Evolutionary conservation across 1,140 invertebrate species (phyloP), one percentile per base, ranked within the genome.

Genomic region (Lepidurus apus): DNA sequence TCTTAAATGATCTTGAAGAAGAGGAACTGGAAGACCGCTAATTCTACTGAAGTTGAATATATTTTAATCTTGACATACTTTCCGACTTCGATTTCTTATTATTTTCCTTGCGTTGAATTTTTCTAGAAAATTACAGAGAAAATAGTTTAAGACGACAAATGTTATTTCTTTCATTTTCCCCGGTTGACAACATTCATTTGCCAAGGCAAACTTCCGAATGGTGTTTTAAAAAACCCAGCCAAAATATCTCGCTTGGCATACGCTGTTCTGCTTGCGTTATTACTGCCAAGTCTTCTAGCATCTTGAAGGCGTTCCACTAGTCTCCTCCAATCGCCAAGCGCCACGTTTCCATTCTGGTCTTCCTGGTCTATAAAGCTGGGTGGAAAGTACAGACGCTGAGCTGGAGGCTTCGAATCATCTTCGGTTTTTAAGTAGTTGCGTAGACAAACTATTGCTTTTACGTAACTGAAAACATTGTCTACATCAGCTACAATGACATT

Each of bases 391-490:
- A 47, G 17, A 47, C 45, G 45, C 45, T 47, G 45, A 47, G 45
- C 45, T 47, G 45, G 45, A 47, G 45, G 45, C 45, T 47, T 47
- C 9, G 45, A 47, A 47, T 47, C 45, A 47, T 47, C 45, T 47
- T 76, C 75, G 13, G 21, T 47, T 47, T 47, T 47, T 47, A 47
- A 47, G 17, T 47, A 47, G 45, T 47, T 47, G 45, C 1, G 45
- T 47, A 47, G 17, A 47, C 74, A 47, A 47, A 47, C 45, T 47
- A 47, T 47, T 47, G 45, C 45, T 47, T 47, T 43, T 21, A 80
- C 43, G 21, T 34, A 43, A 21, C 42, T 21, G 21, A 45, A 47
- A 77, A 47, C 45, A 17, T 47, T 47, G 45, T 47, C 45, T 47
- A 47, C 45, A 47, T 47, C 45, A 47, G 45, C 45, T 17, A 47